Base-by-base conservation (phyloP, 2,797 vertebrate genomes). In the Parotocinclus haroldoi region DNA sequence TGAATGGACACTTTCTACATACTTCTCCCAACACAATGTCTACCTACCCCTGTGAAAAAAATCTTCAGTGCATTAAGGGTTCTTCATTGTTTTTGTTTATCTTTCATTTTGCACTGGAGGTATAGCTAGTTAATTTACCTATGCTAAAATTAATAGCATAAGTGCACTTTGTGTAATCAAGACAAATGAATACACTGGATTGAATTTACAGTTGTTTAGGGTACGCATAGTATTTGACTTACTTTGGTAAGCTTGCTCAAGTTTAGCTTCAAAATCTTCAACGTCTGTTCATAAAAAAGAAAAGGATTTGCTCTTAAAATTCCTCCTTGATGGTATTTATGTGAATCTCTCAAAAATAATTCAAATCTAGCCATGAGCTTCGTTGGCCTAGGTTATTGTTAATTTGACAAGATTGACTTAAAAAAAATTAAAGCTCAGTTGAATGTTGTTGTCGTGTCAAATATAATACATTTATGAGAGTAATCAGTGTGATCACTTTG, bases 131-230 rank as follows among this genome's bases (percentile, higher is more conserved):
- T 55, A 68, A 55, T 45, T 51, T 19, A 63, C 63, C 10, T 50
- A 63, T 56, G 45, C 59, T 71, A 3, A 50, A 38, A 60, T 64
- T 55, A 18, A 38, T 42, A 64, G 51, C 40, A 14, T 70, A 46
- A 69, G 71, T 58, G 66, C 73, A 75, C 69, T 67, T 72, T 72
- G 58, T 62, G 58, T 72, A 9, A 72, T 71, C 44, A 58, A 66
- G 44, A 65, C 0, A 45, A 42, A 19, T 42, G 40, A 61, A 58
- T 53, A 39, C 10, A 58, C 42, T 36, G 55, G 66, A 39, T 66
- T 27, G 12, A 37, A 65, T 48, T 52, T 60, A n/a, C 16, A 73
- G 18, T 53, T 48, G 17, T 53, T 48, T 19, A 60, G 38, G 58
- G 57, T 58, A 14, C 17, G 37, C 39, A 42, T 59, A 59, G 62